A percentile compares a stretch with the other conserved stretches of the same genome.
Evolutionary conservation across 1,140 invertebrate genomes (phyloP).

Genomic region (Hyposmocoma kahamanoa): DNA sequence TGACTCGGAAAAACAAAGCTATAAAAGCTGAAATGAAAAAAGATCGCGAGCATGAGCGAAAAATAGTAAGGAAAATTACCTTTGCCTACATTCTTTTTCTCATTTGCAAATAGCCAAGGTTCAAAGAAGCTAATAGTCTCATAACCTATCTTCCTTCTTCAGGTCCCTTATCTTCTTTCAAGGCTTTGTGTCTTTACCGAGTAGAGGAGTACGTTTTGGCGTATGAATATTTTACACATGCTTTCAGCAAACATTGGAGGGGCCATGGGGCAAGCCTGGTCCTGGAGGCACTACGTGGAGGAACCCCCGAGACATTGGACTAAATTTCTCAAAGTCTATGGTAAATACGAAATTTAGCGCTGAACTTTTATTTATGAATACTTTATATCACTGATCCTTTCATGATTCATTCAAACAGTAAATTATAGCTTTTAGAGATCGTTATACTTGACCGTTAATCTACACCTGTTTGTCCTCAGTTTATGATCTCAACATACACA

Average conservation of each 20-base stretch:
- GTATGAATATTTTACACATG: constrained; percentile 1
- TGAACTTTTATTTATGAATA: no score
- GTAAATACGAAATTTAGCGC: no score
- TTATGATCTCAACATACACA: no score
- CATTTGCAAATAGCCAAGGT: no score
- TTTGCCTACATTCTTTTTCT: no score
- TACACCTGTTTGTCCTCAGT: no score
- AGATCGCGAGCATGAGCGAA: constrained; percentile 57
- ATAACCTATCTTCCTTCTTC: no score
- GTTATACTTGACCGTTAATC: no score
- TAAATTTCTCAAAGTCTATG: constrained; percentile 80
- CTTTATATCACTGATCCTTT: no score
- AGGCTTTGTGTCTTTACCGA: constrained; percentile 4
- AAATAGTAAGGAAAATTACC: constrained; percentile 50
- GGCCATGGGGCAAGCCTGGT: constrained; percentile 78
- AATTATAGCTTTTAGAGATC: no score
- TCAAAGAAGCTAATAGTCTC: no score
- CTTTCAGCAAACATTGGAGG: constrained; percentile 57
- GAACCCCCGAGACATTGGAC: constrained; percentile 76
- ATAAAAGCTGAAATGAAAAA: constrained; percentile 43
- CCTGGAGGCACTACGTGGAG: constrained; percentile 79
- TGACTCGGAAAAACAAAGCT: constrained; percentile 48
- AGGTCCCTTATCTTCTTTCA: background rate
- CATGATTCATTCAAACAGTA: no score
- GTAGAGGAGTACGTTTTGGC: constrained; percentile 3